Base-by-base conservation (phyloP, 2,113 vertebrate genomes). In the Cyprinodon variegatus region DNA sequence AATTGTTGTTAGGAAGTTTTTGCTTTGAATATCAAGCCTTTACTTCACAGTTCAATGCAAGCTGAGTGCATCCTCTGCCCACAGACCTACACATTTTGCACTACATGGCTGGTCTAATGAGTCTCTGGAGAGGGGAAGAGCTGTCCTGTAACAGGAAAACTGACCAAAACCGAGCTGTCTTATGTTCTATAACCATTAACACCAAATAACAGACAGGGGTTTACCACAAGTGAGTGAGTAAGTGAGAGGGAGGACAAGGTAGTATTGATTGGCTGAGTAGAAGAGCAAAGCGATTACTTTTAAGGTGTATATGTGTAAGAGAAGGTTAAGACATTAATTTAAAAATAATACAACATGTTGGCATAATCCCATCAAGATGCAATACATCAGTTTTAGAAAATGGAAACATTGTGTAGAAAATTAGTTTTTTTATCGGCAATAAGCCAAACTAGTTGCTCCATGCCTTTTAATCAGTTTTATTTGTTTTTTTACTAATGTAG, bases 71-170 rank as follows among this genome's bases (percentile, higher is more conserved):
- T 82, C 68, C 61, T 76, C 68, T 73, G 76, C 45, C 79, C 72
- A 82, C 65, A 84, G 82, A 82, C 77, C 74, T 57, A 29, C 77
- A 78, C 62, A 63, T 68, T 63, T 61, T 76, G 83, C 57, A 80
- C 72, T 73, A 82, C 83, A 79, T 43, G 38, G 41, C 60, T 45
- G 76, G 68, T 67, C 84, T 91, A 94, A 93, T 92, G 90, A 93
- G 93, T 83, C 90, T 92, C 85, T 36, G 68, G 82, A 82, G 92
- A 90, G 65, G 20, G 62, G 60, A 78, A 78, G 75, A 88, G 87
- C 90, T 89, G 87, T 74, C 81, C 86, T 90, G 80, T 82, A 86
- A 81, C 73, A 77, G 77, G 88, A 85, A 87, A 85, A 85, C 74
- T 78, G 78, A 81, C 83, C 89, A 76, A 85, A 86, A 91, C 82